Evolutionary conservation across 2,888 invertebrate genomes (phyloP), one percentile per base, ranked within the genome.

Genomic region (Cheilosia vulpina): DNA sequence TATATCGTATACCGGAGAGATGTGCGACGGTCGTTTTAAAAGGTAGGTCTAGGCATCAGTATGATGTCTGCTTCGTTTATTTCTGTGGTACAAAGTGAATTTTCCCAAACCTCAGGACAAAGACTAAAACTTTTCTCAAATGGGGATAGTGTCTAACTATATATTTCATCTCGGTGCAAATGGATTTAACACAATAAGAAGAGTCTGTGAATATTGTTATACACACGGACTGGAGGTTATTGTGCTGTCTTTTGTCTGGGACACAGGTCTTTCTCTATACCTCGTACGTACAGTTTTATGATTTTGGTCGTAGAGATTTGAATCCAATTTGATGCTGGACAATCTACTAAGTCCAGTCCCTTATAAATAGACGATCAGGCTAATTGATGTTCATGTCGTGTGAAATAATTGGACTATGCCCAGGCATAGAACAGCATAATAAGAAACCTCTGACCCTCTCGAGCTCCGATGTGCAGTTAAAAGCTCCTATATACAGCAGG

Each of bases 21-120:
- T 31, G 72, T 79, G 47, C 41, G 24, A 38, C 43, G 41, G 27
- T 62, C 38, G 50, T 38, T 38, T 38, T 38, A 1, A 27, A 63
- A 69, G 45, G 53, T 17, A 45, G 13, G 24, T 9, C 0, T 11
- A 19, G 27, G 41, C 47, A 4, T 45, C 43, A 21, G 13, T 38
- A 7, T 27, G 17, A 27, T 15, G 38, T 15, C 21, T 15, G 15
- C 34, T 38, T n/a, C 21, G 15, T 45, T 27, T 62, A 31, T 31
- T 62, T 45, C 43, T 43, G 60, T 43, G 24, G 24, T 24, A n/a
- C 15, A 24, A 27, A 24, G 5, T 24, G n/a, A 38, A 43, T n/a
- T 27, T 60, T 43, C 2, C 43, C 43, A 43, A 2, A 43, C 43
- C 15, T 15, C 13, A 38, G 7, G n/a, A 24, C 4, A 24, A 5